Evolutionary conservation across 1,140 invertebrate genomes (phyloP).

Genomic region (Ips typographus): DNA sequence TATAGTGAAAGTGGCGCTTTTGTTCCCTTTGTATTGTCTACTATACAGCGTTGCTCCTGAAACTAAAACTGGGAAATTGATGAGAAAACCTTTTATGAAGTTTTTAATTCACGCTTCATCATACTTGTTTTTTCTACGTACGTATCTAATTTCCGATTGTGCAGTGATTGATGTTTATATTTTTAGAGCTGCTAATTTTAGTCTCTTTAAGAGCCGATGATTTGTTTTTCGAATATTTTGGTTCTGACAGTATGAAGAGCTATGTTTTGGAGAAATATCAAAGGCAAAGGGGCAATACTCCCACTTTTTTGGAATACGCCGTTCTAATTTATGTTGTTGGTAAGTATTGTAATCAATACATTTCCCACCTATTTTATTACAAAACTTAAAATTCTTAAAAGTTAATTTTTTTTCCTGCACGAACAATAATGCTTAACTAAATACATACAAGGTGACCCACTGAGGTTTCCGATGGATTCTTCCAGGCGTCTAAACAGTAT

Average conservation of each 20-base stretch:
- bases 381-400: not conserved
- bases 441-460: too few species aligned
- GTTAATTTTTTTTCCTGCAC: not conserved
- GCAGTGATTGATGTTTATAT: not conserved
- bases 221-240: constrained; percentile 70
- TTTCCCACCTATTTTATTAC: not conserved
- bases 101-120: constrained; percentile 90
- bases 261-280: constrained; percentile 61
- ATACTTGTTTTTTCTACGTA: constrained; percentile 88
- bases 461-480: too few species aligned
- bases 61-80: constrained; percentile 71
- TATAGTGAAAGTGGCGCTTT: constrained; percentile 70
- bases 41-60: constrained; percentile 80
- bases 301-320: constrained; percentile 74
- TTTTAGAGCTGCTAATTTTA: constrained; percentile 78
- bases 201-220: constrained; percentile 84
- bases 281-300: constrained; percentile 75
- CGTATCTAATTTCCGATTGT: constrained; percentile 50
- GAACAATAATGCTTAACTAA: too few species aligned
- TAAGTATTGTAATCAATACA: constrained; percentile 45
- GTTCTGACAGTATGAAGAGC: constrained; percentile 64
- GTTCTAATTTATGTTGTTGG: constrained; percentile 78
- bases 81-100: constrained; percentile 92
- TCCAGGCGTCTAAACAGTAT: too few species aligned
- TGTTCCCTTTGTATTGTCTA: constrained; percentile 85